Percentiles rank a stretch among this genome's conserved stretches.
Conservation (phyloP, 2,113 vertebrate genomes). For the Ptyas mucosa region DNA sequence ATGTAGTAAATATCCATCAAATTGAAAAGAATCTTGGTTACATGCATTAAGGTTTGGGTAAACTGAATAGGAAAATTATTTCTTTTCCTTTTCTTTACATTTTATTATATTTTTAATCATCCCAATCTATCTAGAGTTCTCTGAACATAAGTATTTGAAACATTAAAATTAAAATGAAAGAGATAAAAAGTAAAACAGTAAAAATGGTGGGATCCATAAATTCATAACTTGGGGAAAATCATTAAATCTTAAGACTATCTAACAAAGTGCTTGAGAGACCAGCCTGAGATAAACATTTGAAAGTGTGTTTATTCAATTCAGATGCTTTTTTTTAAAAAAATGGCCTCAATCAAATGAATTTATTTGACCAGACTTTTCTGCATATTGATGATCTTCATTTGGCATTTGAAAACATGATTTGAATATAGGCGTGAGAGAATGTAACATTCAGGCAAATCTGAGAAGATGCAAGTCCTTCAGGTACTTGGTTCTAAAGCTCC, state of each 20-base stretch:
- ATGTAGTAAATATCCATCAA: background rate
- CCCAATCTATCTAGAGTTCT: background rate
- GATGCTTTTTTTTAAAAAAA: background rate
- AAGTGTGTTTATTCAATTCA: background rate
- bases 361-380: background rate
- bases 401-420: background rate
- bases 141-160: background rate
- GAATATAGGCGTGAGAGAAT: background rate
- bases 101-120: background rate
- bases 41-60: background rate
- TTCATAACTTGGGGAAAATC: background rate
- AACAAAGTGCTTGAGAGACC: background rate
- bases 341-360: background rate
- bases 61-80: background rate
- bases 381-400: background rate
- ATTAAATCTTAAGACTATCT: background rate
- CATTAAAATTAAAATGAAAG: background rate
- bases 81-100: background rate
- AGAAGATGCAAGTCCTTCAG: background rate
- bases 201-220: background rate
- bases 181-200: background rate
- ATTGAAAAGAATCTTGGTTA: background rate
- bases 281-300: background rate
- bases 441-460: background rate
- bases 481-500: background rate